A percentile compares a stretch with the other conserved stretches of the same genome.
These are phyloP conservation scores for Tragelaphus imberbis DNA, from an alignment of 2,113 vertebrate genomes.

Conservation along the genomic window DNA sequence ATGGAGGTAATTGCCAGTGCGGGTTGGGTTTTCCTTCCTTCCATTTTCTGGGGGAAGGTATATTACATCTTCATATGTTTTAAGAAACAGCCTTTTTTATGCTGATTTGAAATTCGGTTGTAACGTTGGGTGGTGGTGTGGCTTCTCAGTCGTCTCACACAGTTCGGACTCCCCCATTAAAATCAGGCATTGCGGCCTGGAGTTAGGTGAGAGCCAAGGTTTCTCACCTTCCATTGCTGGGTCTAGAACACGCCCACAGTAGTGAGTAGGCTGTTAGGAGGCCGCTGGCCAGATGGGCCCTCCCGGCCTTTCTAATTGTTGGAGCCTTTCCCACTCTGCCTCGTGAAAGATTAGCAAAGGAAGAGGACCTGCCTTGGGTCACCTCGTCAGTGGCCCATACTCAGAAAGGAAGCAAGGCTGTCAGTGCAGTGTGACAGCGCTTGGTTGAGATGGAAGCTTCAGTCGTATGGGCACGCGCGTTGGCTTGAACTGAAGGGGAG, in stretches of 20 bases:
- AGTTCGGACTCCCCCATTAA: not conserved
- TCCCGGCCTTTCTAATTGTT: not conserved
- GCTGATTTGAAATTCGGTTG: slow-evolving; percentile 29
- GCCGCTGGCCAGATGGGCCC: not conserved
- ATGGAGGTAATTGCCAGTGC: slow-evolving; percentile 79
- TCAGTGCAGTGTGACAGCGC: not conserved
- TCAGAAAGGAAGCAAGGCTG: not conserved
- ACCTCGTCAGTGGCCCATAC: accelerated
- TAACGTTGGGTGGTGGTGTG: not conserved
- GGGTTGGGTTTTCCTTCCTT: not conserved
- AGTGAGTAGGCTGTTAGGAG: not conserved
- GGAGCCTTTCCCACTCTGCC: not conserved
- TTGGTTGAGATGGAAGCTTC: not conserved
- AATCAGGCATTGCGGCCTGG: not conserved
- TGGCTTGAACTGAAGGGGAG: not conserved
- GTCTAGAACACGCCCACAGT: not conserved
- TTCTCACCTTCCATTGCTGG: not conserved
- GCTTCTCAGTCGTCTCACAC: not conserved
- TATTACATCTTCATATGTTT: not conserved
- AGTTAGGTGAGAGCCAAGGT: not conserved
- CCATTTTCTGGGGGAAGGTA: not conserved
- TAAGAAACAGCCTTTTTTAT: not conserved
- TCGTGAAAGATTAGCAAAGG: not conserved
- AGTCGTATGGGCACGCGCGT: not conserved
- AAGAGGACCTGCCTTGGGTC: not conserved